phyloP scores from a whole-genome alignment of 2,888 invertebrate genomes.

The Leptarthrus brevirostris region DNA sequence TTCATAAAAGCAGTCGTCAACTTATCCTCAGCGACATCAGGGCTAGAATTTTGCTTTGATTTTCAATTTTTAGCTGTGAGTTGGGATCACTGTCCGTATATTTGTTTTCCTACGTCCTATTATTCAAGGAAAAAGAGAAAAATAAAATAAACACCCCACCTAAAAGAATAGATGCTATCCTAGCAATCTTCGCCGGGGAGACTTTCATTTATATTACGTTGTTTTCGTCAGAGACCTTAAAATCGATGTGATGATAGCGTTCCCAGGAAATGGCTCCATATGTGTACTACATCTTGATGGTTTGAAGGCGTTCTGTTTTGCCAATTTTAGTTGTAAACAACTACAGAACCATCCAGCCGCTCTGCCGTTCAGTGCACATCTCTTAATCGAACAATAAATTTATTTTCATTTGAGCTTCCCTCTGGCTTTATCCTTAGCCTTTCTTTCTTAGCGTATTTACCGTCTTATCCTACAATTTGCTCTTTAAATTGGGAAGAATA shows the following conservation, averaged over 20 bases:
- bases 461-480: slow-evolving; percentile 18
- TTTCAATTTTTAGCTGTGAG: slow-evolving; percentile 21
- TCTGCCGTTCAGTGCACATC: background rate
- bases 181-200: background rate
- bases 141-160: background rate
- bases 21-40: slow-evolving; percentile 32
- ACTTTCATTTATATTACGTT: slow-evolving; percentile 10
- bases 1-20: slow-evolving; percentile 39
- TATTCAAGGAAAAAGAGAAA: background rate
- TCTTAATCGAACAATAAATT: slow-evolving; percentile 7
- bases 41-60: slow-evolving; percentile 39
- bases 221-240: slow-evolving; percentile 32
- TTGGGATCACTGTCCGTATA: slow-evolving; percentile 15
- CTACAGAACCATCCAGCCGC: background rate
- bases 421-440: slow-evolving; percentile 10
- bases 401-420: slow-evolving; percentile 21
- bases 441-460: slow-evolving; percentile 21
- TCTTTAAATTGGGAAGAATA: slow-evolving; percentile 21
- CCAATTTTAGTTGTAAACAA: slow-evolving; percentile 41
- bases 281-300: background rate
- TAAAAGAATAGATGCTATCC: background rate
- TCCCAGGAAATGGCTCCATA: background rate
- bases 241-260: slow-evolving; percentile 9
- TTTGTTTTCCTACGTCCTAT: slow-evolving; percentile 8
- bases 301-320: background rate